Conservation (phyloP, 2,797 vertebrate species). For the Bovichtus variegatus region DNA sequence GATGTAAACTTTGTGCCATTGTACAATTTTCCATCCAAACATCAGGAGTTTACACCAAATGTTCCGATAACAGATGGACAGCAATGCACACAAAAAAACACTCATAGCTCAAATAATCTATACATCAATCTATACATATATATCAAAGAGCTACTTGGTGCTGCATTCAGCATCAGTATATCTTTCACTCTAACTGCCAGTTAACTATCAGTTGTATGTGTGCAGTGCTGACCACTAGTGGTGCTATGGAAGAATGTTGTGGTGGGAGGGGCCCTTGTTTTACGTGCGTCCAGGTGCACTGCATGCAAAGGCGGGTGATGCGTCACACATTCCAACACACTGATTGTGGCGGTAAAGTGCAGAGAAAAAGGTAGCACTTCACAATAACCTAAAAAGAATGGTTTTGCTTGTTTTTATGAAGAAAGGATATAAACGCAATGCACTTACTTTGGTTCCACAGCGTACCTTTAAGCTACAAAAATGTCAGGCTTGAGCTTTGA, state of each 20-base stretch:
- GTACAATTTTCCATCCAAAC: background rate
- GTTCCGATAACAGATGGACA: background rate
- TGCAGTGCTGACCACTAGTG: background rate
- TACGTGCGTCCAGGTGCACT: background rate
- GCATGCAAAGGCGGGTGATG: background rate
- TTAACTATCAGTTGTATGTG: background rate
- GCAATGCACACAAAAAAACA: background rate
- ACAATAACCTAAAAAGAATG: background rate
- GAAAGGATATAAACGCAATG: background rate
- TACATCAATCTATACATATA: too few species aligned
- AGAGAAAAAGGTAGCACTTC: too few species aligned
- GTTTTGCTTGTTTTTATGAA: background rate
- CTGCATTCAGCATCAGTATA: background rate
- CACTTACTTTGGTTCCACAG: background rate
- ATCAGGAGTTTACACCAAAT: background rate
- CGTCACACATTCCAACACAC: background rate
- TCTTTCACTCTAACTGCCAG: background rate
- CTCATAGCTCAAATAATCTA: background rate
- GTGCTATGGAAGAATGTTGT: background rate
- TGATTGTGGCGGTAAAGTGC: background rate
- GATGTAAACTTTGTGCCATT: background rate
- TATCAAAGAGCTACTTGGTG: background rate
- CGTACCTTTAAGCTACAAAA: background rate
- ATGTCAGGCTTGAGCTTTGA: background rate
- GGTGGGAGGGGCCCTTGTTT: background rate